Base-by-base conservation (phyloP, 2,113 vertebrate species). In the Speoplatyrhinus poulsoni region DNA sequence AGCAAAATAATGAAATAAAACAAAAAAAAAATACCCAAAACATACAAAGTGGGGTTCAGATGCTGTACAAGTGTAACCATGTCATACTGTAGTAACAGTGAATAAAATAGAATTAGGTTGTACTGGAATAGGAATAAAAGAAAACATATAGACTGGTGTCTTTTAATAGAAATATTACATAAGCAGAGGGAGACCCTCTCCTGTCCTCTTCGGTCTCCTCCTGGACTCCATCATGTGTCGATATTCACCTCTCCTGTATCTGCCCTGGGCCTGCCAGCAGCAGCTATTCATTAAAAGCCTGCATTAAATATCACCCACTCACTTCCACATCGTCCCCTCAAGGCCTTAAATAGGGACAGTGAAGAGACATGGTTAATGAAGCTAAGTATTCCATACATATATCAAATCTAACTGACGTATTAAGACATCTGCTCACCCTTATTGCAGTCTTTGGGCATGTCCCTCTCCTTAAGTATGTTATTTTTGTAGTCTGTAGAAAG, bases 231-330 rank as follows among this genome's bases (percentile, higher is more conserved):
- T 60, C 66, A 72, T 62, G 46, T 64, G 8, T 1, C 47, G 48
- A 74, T 62, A 58, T 81, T 63, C 46, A 66, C 68, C 69, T 70
- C 65, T 69, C 68, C 57, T 50, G 73, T 61, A 56, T 79, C 89
- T 91, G 94, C 94, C 67, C 96, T 95, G 95, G 95, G 88, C 95
- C 95, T 92, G 96, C 96, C 96, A 96, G 96, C 86, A 93, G 94
- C 94, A 46, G 81, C 26, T 26, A 26, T 63, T 67, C 71, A 56
- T 49, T 79, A 70, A 41, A 41, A 41, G 36, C 3, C 7, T 41
- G 36, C 36, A 8, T 5, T 41, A 41, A 41, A 8, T 41, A 73
- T 9, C 1, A 52, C 13, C 66, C 88, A 46, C 79, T 95, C 91
- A 99, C 88, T 95, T 96, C 94, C 94, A 95, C 65, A 94, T 92